Conservation (phyloP, 1,140 invertebrate genomes). For the Armadillidium nasatum region DNA sequence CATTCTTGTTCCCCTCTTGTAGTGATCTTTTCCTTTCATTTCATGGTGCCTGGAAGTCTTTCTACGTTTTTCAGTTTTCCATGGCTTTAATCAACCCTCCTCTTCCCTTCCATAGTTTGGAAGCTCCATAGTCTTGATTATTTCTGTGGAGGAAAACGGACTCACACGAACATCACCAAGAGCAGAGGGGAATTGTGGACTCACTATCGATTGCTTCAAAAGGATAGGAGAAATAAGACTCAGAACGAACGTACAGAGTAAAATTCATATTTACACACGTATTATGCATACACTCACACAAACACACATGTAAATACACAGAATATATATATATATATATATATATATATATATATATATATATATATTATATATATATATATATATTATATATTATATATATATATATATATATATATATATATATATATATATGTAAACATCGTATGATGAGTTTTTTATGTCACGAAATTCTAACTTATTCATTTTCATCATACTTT, state of each 20-base stretch:
- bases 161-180: background rate
- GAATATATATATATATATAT: background rate
- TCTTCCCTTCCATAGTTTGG: background rate
- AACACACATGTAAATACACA: too few species aligned
- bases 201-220: too few species aligned
- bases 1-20: background rate
- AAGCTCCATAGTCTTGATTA: background rate
- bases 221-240: background rate
- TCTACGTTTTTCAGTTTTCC: background rate
- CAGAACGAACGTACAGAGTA: background rate
- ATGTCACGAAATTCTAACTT: too few species aligned
- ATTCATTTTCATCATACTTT: too few species aligned
- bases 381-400: background rate
- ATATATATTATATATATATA: background rate
- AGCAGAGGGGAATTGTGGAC: background rate
- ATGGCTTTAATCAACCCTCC: background rate
- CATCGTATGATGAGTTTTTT: too few species aligned
- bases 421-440: too few species aligned
- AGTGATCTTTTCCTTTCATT: background rate
- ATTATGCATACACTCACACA: too few species aligned
- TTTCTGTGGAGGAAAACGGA: background rate
- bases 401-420: too few species aligned
- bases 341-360: slow-evolving; percentile 6
- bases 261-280: background rate
- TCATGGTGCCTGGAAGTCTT: background rate